Percentiles rank a stretch among this genome's conserved stretches.
Evolutionary conservation across 2,888 invertebrate species (phyloP).

Genomic region (Drosophila kambysellisi): DNA sequence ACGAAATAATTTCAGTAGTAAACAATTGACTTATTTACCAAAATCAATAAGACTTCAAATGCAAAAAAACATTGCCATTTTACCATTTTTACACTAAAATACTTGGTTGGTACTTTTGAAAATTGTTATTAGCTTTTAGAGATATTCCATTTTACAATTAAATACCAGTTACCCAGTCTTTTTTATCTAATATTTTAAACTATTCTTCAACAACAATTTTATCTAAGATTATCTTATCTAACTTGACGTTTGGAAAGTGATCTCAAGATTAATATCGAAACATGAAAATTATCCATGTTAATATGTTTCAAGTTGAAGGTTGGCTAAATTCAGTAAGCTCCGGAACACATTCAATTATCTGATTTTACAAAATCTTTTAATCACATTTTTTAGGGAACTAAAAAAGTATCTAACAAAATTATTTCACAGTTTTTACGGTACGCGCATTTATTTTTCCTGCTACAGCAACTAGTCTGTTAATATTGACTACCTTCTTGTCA

Average conservation of each 20-base stretch:
- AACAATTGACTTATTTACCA: not conserved
- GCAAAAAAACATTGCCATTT: constrained; percentile 58
- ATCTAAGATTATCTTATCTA: not conserved
- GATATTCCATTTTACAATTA: no score
- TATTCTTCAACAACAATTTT: not conserved
- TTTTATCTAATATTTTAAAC: no score
- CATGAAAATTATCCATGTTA: no score
- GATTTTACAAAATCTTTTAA: not conserved
- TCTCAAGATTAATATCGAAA: not conserved
- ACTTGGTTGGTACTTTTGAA: constrained; percentile 12
- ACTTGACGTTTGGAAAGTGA: not conserved
- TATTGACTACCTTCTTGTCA: no score
- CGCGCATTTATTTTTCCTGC: no score
- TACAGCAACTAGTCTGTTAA: no score
- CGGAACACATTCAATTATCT: not conserved
- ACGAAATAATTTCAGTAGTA: not conserved
- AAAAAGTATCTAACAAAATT: not conserved
- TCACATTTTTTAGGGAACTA: no score
- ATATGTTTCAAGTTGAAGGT: no score
- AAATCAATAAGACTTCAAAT: not conserved
- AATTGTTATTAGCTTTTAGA: constrained; percentile 1
- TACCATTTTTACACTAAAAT: constrained; percentile 21
- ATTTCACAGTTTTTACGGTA: not conserved
- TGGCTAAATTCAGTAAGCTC: no score
- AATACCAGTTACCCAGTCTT: no score